phyloP scores from a whole-genome alignment of 2,797 vertebrate species.

The Sternarchorhynchus goeldii region DNA sequence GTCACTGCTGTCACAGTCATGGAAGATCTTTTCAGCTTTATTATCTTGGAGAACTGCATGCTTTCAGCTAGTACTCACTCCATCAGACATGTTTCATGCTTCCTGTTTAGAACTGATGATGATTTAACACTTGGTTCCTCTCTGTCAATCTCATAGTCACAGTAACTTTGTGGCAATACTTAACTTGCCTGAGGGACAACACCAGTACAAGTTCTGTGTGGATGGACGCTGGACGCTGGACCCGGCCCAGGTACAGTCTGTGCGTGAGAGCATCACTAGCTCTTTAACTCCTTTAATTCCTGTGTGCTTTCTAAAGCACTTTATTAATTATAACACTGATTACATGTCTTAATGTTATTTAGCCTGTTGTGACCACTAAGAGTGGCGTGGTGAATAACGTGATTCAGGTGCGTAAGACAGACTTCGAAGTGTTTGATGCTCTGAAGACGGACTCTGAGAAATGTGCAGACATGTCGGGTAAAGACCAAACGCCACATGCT shows the following conservation, averaged over 20 bases:
- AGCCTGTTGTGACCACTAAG: constrained; percentile 90
- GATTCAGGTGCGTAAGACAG: constrained; percentile 92
- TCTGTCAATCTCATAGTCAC: constrained; percentile 75
- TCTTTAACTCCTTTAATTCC: background rate
- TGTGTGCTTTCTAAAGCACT: background rate
- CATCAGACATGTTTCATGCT: no score
- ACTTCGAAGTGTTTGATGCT: constrained; percentile 98
- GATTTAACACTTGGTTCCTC: background rate
- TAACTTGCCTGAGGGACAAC: constrained; percentile 95
- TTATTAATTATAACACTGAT: background rate
- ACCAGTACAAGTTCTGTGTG: constrained; percentile 97
- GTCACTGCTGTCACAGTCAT: constrained; percentile 15
- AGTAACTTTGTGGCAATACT: constrained; percentile 95
- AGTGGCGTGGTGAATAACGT: constrained; percentile 93
- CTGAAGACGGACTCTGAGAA: constrained; percentile 94
- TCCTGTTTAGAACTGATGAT: background rate
- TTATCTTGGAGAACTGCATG: background rate
- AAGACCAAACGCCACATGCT: no score
- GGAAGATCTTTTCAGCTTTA: background rate
- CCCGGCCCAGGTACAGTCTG: constrained; percentile 78
- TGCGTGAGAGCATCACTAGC: no score
- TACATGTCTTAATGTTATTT: background rate
- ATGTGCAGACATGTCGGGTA: constrained; percentile 87
- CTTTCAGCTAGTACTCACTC: background rate
- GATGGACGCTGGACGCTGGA: constrained; percentile 97